These are phyloP conservation scores for Pangasius mekongensis DNA, from an alignment of 2,797 vertebrate genomes.

Conservation along the genomic window DNA sequence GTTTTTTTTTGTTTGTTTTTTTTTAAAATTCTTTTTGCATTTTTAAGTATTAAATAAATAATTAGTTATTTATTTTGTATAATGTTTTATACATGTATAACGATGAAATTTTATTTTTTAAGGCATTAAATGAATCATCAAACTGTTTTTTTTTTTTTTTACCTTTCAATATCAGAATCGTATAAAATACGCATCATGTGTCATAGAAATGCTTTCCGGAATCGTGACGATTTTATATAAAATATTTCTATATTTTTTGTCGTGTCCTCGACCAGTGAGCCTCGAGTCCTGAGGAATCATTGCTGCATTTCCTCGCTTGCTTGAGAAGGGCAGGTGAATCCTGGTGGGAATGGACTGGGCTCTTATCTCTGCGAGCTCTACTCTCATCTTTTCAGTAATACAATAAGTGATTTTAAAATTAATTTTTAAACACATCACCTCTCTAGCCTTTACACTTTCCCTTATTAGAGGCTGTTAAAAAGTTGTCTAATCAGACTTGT, in stretches of 20 bases:
- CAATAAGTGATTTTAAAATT: conserved; percentile 37
- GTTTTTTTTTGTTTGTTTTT: too few relatives aligned
- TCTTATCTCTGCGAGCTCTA: background rate
- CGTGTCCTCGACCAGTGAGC: background rate
- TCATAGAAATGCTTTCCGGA: background rate
- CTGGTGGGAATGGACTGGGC: background rate
- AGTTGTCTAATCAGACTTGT: background rate
- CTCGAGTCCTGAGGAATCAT: background rate
- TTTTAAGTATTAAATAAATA: background rate
- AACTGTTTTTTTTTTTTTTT: background rate
- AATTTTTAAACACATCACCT: conserved; percentile 40
- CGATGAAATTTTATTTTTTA: too few relatives aligned
- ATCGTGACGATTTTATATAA: background rate
- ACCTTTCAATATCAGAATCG: background rate
- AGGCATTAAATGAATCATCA: too few relatives aligned
- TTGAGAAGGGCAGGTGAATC: background rate
- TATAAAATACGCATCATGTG: background rate
- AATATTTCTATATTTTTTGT: background rate
- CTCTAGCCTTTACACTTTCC: background rate
- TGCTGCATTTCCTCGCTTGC: background rate
- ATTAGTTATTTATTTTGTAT: too few relatives aligned
- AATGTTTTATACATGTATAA: too few relatives aligned
- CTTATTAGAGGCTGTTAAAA: conserved; percentile 9
- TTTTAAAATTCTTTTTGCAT: too few relatives aligned
- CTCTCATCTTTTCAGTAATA: conserved; percentile 25